These are phyloP conservation scores for Phaethon lepturus DNA, from an alignment of 2,113 vertebrate species.

Conservation along the genomic window DNA sequence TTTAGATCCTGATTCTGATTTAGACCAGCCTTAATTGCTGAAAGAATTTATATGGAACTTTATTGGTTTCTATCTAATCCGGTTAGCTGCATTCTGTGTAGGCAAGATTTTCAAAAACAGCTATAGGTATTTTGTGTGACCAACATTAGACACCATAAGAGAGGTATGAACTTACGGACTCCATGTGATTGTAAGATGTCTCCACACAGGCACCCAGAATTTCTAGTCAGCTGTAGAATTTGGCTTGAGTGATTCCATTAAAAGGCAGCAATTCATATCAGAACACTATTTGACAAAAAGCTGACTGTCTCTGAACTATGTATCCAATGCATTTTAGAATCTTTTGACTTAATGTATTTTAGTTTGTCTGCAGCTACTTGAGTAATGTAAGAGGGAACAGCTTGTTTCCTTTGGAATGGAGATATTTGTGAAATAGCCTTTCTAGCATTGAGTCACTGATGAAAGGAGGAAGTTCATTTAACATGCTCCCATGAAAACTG, in stretches of 20 bases:
- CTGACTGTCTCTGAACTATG: background rate
- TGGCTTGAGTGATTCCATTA: background rate
- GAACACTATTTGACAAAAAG: background rate
- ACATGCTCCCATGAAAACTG: background rate
- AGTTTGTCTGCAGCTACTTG: slow-evolving; percentile 22
- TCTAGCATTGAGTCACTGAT: slow-evolving; percentile 36
- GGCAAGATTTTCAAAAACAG: background rate
- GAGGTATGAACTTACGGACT: background rate
- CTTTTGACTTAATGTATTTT: slow-evolving; percentile 36
- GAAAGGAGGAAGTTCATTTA: slow-evolving; percentile 20
- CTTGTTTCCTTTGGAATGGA: slow-evolving; percentile 25
- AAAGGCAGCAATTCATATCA: background rate
- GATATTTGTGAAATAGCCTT: slow-evolving; percentile 34
- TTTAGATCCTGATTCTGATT: background rate
- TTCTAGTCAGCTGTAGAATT: background rate
- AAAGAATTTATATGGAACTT: background rate
- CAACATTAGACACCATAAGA: background rate
- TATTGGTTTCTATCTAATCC: background rate
- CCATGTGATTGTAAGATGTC: background rate
- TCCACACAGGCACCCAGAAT: background rate
- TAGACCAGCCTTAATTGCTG: background rate
- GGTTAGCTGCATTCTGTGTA: background rate
- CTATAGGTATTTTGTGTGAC: background rate
- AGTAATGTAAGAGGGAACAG: slow-evolving; percentile 37
- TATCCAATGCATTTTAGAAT: slow-evolving; percentile 38